phyloP scores from a whole-genome alignment of 2,888 invertebrate species.

The Galerucella pusilla region DNA sequence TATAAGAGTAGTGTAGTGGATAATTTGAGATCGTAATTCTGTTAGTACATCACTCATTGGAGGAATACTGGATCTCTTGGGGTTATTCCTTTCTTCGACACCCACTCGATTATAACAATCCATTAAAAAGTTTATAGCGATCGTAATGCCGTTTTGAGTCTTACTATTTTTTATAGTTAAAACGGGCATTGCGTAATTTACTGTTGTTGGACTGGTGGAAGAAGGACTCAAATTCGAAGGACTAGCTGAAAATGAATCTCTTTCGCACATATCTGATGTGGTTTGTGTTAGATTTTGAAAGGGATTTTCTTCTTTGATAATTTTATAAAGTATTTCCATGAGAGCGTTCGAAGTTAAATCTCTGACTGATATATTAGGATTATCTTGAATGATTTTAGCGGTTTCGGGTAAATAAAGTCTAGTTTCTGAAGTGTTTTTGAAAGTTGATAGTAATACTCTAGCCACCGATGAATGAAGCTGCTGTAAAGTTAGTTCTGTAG shows the following conservation, averaged over 20 bases:
- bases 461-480: constrained; percentile 74
- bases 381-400: constrained; percentile 64
- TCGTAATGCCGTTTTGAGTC: constrained; percentile 50
- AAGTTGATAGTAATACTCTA: constrained; percentile 78
- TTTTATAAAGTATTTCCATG: constrained; percentile 70
- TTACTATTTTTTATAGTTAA: constrained; percentile 53
- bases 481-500: constrained; percentile 73
- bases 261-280: constrained; percentile 48
- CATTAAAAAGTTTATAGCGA: constrained; percentile 67
- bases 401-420: constrained; percentile 67
- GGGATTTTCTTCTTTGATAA: constrained; percentile 61
- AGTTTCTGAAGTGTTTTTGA: constrained; percentile 67
- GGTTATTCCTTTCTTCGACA: constrained; percentile 79
- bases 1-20: constrained; percentile 70
- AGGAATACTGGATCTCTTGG: constrained; percentile 80
- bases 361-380: constrained; percentile 66
- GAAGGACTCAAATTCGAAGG: constrained; percentile 63
- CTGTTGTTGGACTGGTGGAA: constrained; percentile 55
- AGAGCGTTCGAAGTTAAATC: constrained; percentile 75
- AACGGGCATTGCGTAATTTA: constrained; percentile 57
- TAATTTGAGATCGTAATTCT: constrained; percentile 68
- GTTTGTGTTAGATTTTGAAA: constrained; percentile 55
- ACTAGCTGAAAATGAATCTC: constrained; percentile 63
- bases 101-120: constrained; percentile 78
- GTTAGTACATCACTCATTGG: constrained; percentile 77